Percentiles rank a stretch among this genome's conserved stretches.
Conservation (phyloP, 2,888 invertebrate genomes). For the Leptarthrus brevirostris region DNA sequence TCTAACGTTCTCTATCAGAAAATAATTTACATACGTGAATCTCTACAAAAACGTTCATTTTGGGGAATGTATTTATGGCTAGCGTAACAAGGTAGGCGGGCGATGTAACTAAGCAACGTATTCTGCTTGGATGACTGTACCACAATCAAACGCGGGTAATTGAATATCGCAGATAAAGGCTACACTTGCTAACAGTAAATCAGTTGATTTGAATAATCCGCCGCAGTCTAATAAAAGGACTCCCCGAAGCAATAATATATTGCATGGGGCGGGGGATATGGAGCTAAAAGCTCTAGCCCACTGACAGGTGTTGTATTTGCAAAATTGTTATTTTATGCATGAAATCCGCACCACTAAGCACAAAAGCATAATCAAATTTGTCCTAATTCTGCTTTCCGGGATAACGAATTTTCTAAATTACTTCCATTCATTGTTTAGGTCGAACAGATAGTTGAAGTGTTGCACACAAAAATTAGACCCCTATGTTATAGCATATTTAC, state of each 20-base stretch:
- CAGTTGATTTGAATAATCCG: conserved; percentile 34
- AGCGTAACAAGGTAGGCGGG: not conserved
- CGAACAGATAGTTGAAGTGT: not conserved
- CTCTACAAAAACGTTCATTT: conserved; percentile 7
- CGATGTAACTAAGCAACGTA: not conserved
- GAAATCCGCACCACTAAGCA: not conserved
- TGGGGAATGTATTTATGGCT: not conserved
- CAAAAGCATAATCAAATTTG: conserved; percentile 42
- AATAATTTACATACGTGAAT: conserved; percentile 14
- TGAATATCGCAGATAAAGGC: conserved; percentile 38
- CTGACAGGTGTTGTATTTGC: conserved; percentile 16
- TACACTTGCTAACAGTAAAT: conserved; percentile 25
- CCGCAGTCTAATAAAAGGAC: conserved; percentile 11
- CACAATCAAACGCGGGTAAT: conserved; percentile 39
- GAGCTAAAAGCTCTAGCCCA: not conserved
- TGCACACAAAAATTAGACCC: not conserved
- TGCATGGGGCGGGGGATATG: not conserved
- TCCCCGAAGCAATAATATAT: not conserved
- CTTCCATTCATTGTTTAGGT: conserved; percentile 29
- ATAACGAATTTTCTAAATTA: conserved; percentile 34
- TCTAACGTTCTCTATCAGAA: not conserved
- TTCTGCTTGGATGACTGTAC: not conserved
- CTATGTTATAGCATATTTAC: not conserved
- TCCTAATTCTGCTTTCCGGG: conserved; percentile 36
- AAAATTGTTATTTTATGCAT: conserved; percentile 38